phyloP scores from a whole-genome alignment of 2,888 invertebrate species.

The Diaphora mendica region DNA sequence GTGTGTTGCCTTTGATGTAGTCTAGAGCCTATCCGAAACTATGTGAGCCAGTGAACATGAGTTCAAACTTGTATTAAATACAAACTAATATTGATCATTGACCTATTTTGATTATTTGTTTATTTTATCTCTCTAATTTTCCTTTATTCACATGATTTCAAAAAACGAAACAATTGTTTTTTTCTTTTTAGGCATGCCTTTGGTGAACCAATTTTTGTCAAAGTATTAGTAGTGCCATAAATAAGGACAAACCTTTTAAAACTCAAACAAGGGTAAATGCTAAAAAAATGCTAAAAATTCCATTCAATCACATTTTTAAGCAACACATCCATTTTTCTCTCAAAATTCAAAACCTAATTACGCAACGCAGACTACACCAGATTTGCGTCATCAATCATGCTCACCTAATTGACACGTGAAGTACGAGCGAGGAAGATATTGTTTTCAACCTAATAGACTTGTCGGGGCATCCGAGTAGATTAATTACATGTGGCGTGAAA shows the following conservation, averaged over 20 bases:
- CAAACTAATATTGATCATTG: neutral
- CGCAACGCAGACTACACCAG: conserved; percentile 42
- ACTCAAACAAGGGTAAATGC: neutral
- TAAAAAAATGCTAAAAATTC: neutral
- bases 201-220: neutral
- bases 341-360: conserved; percentile 49
- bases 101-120: neutral
- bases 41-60: neutral
- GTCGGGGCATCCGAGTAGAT: conserved; percentile 67
- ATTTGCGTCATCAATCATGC: conserved; percentile 67
- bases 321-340: conserved; percentile 15
- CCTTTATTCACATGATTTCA: neutral
- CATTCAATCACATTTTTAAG: conserved; percentile 1
- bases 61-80: neutral
- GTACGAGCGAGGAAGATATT: conserved; percentile 64
- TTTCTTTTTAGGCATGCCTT: neutral
- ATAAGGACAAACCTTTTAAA: neutral
- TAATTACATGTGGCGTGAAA: conserved; percentile 66
- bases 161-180: neutral
- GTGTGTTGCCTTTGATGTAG: neutral
- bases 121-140: neutral
- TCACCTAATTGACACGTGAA: conserved; percentile 69
- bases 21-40: neutral
- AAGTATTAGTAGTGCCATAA: neutral
- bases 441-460: conserved; percentile 74